Evolutionary conservation across 2,888 invertebrate genomes (phyloP), one percentile per base, ranked within the genome.

Genomic region (Drosophila prostipennis): DNA sequence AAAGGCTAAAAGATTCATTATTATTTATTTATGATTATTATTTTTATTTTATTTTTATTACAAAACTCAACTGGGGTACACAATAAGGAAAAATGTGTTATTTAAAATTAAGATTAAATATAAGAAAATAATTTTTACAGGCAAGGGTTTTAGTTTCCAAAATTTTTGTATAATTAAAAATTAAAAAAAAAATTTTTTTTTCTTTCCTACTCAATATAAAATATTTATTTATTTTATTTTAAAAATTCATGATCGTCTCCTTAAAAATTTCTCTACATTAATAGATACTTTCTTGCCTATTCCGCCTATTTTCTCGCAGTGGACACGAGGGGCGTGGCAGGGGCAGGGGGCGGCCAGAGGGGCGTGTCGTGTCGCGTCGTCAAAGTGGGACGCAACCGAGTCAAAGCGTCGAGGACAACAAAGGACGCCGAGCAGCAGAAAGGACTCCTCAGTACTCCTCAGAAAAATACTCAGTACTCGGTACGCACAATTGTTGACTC

Each of bases 321-420:
- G 56, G 13, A 36, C 16, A 16, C 13, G 10, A 49, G 16, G 14
- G 45, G 14, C n/a, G 54, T 34, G 36, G 45, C 45, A 36, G 55
- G 19, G 34, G 46, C 39, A 55, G 52, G 23, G 14, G 29, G 29
- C 11, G 32, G 39, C 32, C 39, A 7, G 42, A 32, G 36, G 34
- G 36, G 54, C 55, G 49, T 43, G 48, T 49, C 72, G 77, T 63
- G 68, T 72, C 58, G 55, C 56, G 56, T 52, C 58, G 80, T 71
- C 77, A 77, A 79, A 87, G 79, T 87, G 85, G 87, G 87, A 82
- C 63, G 85, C 69, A 76, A 87, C 85, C 89, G 73, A 87, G 87
- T 87, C 87, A 87, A 89, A 79, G 87, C 81, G 64, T 73, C 45
- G 37, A 46, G 69, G 29, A 67, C 19, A 67, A 67, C 65, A 67